These are phyloP conservation scores for Ginglymostoma cirratum DNA, from an alignment of 2,113 vertebrate genomes.

Conservation along the genomic window DNA sequence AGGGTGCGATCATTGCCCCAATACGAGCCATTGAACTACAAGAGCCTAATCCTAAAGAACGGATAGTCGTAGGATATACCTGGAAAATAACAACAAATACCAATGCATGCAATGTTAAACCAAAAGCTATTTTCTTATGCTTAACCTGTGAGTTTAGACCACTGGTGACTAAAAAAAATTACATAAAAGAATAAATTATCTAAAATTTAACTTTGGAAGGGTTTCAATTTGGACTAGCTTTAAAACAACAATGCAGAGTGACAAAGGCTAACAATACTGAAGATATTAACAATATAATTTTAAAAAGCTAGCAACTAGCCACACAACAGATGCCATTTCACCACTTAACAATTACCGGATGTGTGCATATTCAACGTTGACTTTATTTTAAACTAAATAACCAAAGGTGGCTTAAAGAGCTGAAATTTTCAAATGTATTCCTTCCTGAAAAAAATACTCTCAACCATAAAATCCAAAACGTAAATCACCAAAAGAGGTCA, in stretches of 20 bases:
- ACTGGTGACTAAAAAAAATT: background rate
- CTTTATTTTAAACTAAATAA: too few relatives aligned
- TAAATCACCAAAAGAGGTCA: too few relatives aligned
- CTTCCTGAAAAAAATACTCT: too few relatives aligned
- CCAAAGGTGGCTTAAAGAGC: background rate
- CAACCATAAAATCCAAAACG: too few relatives aligned
- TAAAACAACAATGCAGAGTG: background rate
- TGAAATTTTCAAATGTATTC: too few relatives aligned
- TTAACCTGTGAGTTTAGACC: background rate
- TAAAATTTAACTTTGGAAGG: background rate
- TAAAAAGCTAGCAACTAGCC: background rate
- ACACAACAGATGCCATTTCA: background rate
- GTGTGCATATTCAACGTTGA: background rate
- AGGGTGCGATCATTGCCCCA: conserved; percentile 88
- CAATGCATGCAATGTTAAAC: background rate
- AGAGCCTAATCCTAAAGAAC: conserved; percentile 83
- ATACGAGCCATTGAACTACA: conserved; percentile 83
- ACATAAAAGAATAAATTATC: background rate
- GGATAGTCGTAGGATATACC: conserved; percentile 83
- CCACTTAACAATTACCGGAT: background rate
- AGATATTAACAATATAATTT: background rate
- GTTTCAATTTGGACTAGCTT: background rate
- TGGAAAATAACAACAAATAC: conserved; percentile 45
- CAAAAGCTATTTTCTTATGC: background rate
- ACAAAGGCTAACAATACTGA: background rate